These are phyloP conservation scores for Balaeniceps rex DNA, from an alignment of 2,113 vertebrate species.

Conservation along the genomic window DNA sequence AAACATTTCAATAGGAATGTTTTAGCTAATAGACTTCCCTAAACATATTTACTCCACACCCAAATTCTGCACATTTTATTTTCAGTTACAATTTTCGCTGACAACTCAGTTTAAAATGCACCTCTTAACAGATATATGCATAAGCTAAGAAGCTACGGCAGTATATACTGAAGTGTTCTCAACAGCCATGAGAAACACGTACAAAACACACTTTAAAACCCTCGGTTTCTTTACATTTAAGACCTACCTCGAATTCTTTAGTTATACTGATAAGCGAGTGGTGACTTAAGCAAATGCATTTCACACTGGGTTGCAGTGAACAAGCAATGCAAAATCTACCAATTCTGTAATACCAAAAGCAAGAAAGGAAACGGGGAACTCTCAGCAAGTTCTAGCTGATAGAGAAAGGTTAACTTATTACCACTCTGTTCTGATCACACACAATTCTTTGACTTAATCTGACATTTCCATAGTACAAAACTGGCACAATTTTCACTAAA, in stretches of 20 bases:
- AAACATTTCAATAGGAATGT: neutral
- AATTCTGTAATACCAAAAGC: neutral
- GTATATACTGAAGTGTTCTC: neutral
- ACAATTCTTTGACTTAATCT: neutral
- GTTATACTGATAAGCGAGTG: neutral
- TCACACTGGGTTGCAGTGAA: neutral
- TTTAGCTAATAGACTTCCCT: neutral
- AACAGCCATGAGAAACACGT: neutral
- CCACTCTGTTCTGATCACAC: neutral
- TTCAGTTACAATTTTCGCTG: neutral
- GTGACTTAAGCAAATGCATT: neutral
- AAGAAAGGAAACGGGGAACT: neutral
- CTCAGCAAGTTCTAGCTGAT: neutral
- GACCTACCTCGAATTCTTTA: neutral
- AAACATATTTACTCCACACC: neutral
- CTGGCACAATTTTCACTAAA: neutral
- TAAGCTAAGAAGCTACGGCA: neutral
- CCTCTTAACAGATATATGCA: neutral
- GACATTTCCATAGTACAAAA: neutral
- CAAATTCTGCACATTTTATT: neutral
- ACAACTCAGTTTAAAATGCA: neutral
- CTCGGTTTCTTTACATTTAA: neutral
- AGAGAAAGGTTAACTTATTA: neutral
- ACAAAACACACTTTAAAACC: neutral
- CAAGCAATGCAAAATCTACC: neutral